Conservation (phyloP, 2,113 vertebrate species). For the Parus major region DNA sequence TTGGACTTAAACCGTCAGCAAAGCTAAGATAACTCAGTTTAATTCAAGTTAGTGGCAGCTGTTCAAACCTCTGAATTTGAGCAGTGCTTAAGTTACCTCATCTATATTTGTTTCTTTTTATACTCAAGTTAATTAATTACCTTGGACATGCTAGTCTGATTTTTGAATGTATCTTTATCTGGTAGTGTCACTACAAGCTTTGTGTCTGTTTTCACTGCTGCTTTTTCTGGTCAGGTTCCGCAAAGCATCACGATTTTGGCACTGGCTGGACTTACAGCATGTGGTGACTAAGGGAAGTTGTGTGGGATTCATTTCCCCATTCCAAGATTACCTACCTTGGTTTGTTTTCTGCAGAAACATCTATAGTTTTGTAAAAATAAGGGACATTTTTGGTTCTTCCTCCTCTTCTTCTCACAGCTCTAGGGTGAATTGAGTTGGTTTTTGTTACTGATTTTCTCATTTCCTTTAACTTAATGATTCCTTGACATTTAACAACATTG, state of each 20-base stretch:
- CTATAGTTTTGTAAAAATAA: neutral
- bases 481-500: neutral
- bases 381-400: neutral
- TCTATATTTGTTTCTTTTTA: neutral
- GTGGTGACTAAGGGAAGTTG: slow-evolving; percentile 43
- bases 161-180: neutral
- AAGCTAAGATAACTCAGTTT: neutral
- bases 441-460: neutral
- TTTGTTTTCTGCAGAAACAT: slow-evolving; percentile 8
- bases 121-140: neutral
- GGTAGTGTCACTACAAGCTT: neutral
- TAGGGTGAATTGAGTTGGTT: neutral
- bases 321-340: slow-evolving; percentile 17
- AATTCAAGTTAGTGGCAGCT: neutral
- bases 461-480: neutral
- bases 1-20: neutral
- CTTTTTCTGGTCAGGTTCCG: neutral
- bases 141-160: neutral
- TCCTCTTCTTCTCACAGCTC: neutral
- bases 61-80: neutral
- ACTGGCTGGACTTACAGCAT: neutral
- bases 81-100: neutral
- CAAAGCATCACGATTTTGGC: neutral
- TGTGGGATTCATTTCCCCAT: slow-evolving; percentile 47
- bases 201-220: neutral